Conservation (phyloP, 2,888 invertebrate species). For the Eulithis prunata region DNA sequence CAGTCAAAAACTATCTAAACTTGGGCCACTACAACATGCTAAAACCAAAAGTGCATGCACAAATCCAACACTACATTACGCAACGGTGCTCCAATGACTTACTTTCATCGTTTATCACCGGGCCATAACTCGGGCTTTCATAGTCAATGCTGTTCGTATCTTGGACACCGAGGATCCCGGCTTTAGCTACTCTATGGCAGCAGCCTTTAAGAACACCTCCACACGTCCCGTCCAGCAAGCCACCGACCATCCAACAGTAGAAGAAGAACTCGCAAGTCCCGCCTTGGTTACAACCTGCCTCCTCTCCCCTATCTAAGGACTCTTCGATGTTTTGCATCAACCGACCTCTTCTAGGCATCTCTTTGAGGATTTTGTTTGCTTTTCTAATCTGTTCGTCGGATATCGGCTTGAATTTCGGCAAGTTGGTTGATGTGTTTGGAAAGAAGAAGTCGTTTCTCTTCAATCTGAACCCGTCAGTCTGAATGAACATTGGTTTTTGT, state of each 20-base stretch:
- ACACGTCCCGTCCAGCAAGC: constrained; percentile 93
- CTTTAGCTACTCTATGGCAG: constrained; percentile 91
- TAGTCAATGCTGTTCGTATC: constrained; percentile 87
- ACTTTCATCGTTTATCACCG: constrained; percentile 91
- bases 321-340: constrained; percentile 46
- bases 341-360: constrained; percentile 59
- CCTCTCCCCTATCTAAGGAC: constrained; percentile 61
- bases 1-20: neutral
- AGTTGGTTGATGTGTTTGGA: constrained; percentile 60
- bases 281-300: constrained; percentile 87
- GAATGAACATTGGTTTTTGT: constrained; percentile 77
- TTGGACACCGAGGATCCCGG: constrained; percentile 85
- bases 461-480: constrained; percentile 56
- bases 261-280: constrained; percentile 96
- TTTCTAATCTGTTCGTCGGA: constrained; percentile 73
- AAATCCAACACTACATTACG: constrained; percentile 46
- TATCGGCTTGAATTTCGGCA: constrained; percentile 76
- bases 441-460: constrained; percentile 63
- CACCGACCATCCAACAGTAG: constrained; percentile 95
- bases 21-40: constrained; percentile 18
- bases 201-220: constrained; percentile 93
- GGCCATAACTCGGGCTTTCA: constrained; percentile 88
- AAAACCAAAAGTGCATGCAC: constrained; percentile 20
- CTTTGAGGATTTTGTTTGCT: constrained; percentile 69
- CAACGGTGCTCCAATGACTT: constrained; percentile 76